Evolutionary conservation across 35 echinoderm and acorn worm species (phyloP).

Genomic region (Eucidaris tribuloides): DNA sequence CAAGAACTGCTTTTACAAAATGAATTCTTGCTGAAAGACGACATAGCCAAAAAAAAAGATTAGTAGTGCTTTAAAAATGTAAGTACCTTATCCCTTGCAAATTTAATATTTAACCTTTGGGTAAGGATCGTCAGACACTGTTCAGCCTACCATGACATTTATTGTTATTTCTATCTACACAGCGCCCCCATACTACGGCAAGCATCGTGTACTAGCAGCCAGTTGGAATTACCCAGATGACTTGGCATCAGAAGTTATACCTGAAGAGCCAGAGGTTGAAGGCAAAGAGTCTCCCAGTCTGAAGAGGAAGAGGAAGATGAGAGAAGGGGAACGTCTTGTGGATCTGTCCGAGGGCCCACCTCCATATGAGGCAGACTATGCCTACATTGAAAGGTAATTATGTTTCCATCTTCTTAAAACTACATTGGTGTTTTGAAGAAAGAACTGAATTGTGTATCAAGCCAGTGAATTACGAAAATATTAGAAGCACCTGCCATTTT

Average conservation of each 20-base stretch:
- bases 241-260: conserved; percentile 38
- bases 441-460: too few relatives aligned
- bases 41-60: too few relatives aligned
- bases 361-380: conserved; percentile 32
- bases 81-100: too few relatives aligned
- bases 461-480: too few relatives aligned
- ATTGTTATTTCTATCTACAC: background rate
- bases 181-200: conserved; percentile 62
- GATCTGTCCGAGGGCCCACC: conserved; percentile 71
- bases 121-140: too few relatives aligned
- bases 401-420: too few relatives aligned
- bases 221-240: conserved; percentile 88
- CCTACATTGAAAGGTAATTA: conserved; percentile 50
- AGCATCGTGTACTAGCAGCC: conserved; percentile 60
- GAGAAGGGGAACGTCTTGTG: conserved; percentile 48
- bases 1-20: too few relatives aligned
- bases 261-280: conserved; percentile 12
- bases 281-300: background rate
- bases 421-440: too few relatives aligned
- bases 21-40: too few relatives aligned
- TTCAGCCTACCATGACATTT: background rate
- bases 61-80: too few relatives aligned
- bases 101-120: too few relatives aligned
- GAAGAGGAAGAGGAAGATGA: conserved; percentile 9
- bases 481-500: too few relatives aligned